A percentile compares a stretch with the other conserved stretches of the same genome.
These are phyloP conservation scores for Gyrodactylus salaris DNA, from an alignment of 1,140 invertebrate genomes.

Conservation along the genomic window DNA sequence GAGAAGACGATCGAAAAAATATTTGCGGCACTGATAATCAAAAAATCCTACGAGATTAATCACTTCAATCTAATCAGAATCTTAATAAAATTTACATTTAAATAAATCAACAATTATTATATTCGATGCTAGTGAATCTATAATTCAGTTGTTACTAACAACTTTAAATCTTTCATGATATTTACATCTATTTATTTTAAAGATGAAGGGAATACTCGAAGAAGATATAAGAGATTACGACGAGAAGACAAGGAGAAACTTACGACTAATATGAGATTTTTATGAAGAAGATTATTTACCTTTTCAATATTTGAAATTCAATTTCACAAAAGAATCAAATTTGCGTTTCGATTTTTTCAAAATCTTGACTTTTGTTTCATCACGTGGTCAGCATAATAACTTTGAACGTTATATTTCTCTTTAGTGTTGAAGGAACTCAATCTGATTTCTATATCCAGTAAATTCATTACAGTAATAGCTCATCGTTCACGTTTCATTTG, in stretches of 20 bases:
- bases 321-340: no score
- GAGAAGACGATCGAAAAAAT: no score
- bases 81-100: no score
- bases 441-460: neutral
- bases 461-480: neutral
- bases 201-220: neutral
- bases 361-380: neutral
- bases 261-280: neutral
- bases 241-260: neutral
- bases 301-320: neutral
- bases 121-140: no score
- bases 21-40: no score
- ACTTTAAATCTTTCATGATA: no score
- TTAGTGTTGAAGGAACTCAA: neutral
- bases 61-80: no score
- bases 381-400: neutral
- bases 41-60: no score
- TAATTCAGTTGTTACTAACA: no score
- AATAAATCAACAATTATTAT: no score
- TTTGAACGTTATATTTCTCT: neutral
- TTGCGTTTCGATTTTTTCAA: no score
- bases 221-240: neutral
- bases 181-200: neutral
- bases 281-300: neutral
- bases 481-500: neutral